Evolutionary conservation across 64 coral and sea anemone species (phyloP).

Genomic region (Pocillopora verrucosa): DNA sequence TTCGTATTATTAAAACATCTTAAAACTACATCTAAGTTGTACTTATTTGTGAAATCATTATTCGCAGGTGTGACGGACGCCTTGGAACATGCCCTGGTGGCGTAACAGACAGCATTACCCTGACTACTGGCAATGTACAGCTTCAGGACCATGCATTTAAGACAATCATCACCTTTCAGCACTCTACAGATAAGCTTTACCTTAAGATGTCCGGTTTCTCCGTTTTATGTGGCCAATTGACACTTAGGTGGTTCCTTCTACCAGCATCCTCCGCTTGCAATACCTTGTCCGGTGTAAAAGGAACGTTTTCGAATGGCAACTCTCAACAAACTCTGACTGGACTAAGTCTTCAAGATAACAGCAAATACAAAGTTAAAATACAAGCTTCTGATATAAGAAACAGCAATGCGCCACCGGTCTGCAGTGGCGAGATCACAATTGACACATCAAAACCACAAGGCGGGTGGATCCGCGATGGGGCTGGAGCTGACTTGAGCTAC

Average conservation of each 20-base stretch:
- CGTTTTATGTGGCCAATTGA: conserved; percentile 73
- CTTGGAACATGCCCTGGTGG: conserved; percentile 81
- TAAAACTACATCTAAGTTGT: too few relatives aligned
- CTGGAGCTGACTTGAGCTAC: conserved; percentile 4
- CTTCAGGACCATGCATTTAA: conserved; percentile 52
- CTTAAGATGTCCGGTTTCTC: conserved; percentile 65
- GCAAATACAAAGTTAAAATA: conserved; percentile 53
- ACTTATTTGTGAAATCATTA: neutral
- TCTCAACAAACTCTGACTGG: conserved; percentile 61
- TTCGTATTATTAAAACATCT: too few relatives aligned
- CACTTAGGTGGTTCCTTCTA: conserved; percentile 79
- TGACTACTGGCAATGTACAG: conserved; percentile 56
- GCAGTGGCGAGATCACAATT: conserved; percentile 43
- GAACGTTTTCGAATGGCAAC: conserved; percentile 62
- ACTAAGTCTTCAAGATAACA: conserved; percentile 42
- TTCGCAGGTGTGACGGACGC: conserved; percentile 75
- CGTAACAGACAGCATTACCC: conserved; percentile 52
- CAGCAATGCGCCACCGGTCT: conserved; percentile 18
- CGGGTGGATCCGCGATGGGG: conserved; percentile 74
- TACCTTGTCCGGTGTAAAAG: conserved; percentile 29
- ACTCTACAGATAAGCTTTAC: conserved; percentile 68
- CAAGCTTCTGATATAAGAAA: conserved; percentile 46
- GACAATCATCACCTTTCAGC: conserved; percentile 65
- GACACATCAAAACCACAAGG: conserved; percentile 59
- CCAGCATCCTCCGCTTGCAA: neutral